A percentile compares a stretch with the other conserved stretches of the same genome.
These are phyloP conservation scores for Pterocles orientalis DNA, from an alignment of 2,113 vertebrate genomes.

Conservation along the genomic window DNA sequence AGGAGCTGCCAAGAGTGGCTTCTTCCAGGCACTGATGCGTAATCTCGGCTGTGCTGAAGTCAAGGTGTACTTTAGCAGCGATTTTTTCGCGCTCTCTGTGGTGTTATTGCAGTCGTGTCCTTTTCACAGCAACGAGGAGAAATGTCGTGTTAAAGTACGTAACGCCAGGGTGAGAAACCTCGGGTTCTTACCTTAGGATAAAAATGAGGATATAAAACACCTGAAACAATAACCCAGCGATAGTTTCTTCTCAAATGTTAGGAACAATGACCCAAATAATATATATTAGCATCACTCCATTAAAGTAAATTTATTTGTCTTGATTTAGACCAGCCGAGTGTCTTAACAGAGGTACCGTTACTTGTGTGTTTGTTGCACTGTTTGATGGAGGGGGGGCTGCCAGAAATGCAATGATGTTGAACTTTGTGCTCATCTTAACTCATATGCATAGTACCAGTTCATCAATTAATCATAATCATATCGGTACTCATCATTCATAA, in stretches of 20 bases:
- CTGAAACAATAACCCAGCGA: background rate
- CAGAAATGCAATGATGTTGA: background rate
- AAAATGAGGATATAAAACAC: background rate
- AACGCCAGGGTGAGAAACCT: background rate
- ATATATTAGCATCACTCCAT: background rate
- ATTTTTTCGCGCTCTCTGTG: background rate
- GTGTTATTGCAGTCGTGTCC: background rate
- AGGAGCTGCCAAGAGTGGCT: background rate
- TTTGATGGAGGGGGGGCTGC: background rate
- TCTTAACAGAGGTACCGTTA: background rate
- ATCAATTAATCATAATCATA: no score
- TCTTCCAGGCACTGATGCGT: background rate
- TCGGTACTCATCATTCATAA: background rate
- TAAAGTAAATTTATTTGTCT: background rate
- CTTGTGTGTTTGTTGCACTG: background rate
- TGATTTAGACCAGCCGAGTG: background rate
- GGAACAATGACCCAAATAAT: background rate
- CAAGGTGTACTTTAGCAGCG: background rate
- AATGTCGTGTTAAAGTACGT: background rate
- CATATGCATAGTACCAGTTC: background rate
- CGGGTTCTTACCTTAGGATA: fast-evolving
- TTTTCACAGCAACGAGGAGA: background rate
- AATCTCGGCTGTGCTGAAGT: background rate
- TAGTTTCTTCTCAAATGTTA: background rate
- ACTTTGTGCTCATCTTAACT: background rate